Conservation (phyloP, 2,113 vertebrate species). For the Okapia johnstoni region DNA sequence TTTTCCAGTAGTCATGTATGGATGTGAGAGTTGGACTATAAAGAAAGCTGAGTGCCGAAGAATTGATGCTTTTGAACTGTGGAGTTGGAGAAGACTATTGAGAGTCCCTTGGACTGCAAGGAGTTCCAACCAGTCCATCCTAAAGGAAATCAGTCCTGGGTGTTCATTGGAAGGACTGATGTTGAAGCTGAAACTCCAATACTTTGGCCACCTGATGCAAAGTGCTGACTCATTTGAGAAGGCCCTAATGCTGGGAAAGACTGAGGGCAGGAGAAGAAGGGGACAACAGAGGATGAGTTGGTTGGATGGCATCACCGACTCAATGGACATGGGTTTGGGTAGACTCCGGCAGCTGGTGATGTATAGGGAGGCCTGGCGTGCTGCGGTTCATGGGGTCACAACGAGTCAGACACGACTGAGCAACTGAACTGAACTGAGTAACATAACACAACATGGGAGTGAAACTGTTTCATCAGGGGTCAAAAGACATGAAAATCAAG, state of each 20-base stretch:
- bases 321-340: background rate
- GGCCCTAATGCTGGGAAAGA: background rate
- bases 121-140: too few species aligned
- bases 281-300: background rate
- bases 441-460: background rate
- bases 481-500: background rate
- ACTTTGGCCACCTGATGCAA: background rate
- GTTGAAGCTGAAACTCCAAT: background rate
- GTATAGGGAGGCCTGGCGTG: background rate
- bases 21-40: background rate
- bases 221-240: background rate
- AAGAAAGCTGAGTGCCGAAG: background rate
- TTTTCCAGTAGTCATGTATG: background rate
- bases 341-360: background rate
- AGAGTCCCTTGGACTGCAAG: background rate
- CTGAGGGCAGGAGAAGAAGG: background rate
- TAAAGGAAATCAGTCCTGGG: background rate
- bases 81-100: background rate
- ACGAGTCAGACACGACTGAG: fast-evolving
- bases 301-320: background rate
- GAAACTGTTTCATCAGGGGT: background rate
- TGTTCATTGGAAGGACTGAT: background rate
- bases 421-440: fast-evolving
- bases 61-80: background rate
- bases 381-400: fast-evolving